Conservation (phyloP, 2,797 vertebrate genomes). For the Scolopax bukidnonensis region DNA sequence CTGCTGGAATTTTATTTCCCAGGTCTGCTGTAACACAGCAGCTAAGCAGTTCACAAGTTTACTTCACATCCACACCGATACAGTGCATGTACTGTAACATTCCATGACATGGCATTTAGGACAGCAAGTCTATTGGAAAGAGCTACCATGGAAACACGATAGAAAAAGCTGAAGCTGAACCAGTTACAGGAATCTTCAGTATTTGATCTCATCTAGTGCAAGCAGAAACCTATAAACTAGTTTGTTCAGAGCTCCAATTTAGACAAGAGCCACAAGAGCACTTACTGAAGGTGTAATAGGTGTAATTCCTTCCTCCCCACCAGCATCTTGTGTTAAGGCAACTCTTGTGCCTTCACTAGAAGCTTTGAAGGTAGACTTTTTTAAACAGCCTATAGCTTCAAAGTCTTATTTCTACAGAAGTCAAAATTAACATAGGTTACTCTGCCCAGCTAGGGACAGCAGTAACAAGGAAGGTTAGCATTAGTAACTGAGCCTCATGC, state of each 20-base stretch:
- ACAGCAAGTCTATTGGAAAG: not conserved
- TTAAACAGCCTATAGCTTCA: not conserved
- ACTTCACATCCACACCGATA: not conserved
- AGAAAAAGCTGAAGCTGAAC: not conserved
- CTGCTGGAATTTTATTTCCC: not conserved
- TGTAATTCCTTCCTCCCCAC: not conserved
- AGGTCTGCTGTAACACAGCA: not conserved
- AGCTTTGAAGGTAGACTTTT: not conserved
- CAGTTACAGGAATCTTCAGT: not conserved
- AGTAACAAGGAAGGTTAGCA: not conserved
- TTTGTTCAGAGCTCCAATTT: not conserved
- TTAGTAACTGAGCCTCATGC: not conserved
- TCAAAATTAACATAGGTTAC: not conserved
- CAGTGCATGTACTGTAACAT: not conserved
- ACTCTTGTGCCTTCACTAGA: not conserved
- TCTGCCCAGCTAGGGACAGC: not conserved
- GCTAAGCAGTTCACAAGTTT: not conserved
- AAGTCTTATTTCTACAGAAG: not conserved
- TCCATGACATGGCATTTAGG: not conserved
- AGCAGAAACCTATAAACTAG: not conserved
- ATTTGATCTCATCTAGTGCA: not conserved
- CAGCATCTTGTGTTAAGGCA: not conserved
- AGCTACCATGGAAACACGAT: not conserved
- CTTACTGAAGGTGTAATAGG: not conserved
- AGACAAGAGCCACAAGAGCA: not conserved